phyloP scores from a whole-genome alignment of 2,113 vertebrate genomes.

The Miniopterus natalensis region DNA sequence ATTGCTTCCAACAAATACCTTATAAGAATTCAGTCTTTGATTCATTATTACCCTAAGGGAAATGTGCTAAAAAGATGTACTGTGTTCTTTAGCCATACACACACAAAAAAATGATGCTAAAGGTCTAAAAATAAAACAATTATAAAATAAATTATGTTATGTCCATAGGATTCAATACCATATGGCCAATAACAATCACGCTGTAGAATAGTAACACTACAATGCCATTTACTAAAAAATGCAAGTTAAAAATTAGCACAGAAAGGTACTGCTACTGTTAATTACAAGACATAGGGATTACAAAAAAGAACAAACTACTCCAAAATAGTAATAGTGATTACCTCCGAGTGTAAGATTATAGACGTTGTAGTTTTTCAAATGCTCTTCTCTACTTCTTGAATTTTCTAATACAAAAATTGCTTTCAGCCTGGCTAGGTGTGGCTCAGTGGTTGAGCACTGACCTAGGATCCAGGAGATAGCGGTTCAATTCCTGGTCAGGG shows the following conservation, averaged over 20 bases:
- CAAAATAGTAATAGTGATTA: neutral
- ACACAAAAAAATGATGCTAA: neutral
- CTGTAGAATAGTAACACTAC: neutral
- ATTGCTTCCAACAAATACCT: neutral
- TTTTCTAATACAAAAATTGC: slow-evolving; percentile 30
- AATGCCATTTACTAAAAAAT: neutral
- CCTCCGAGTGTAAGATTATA: neutral
- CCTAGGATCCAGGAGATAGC: no score
- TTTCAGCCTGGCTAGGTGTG: neutral
- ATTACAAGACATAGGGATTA: neutral
- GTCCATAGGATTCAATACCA: neutral
- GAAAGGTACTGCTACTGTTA: neutral
- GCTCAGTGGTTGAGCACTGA: no score
- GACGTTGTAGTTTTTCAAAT: neutral
- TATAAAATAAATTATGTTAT: neutral
- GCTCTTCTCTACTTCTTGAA: neutral
- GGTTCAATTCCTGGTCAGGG: no score
- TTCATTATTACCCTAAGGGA: neutral
- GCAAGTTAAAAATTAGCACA: neutral
- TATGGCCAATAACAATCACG: neutral
- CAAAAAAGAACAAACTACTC: neutral
- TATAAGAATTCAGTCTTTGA: neutral
- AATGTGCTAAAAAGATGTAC: neutral
- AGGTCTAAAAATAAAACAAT: neutral
- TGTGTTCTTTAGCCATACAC: neutral